phyloP scores from a whole-genome alignment of 2,113 vertebrate species.

The Aldabrachelys gigantea region DNA sequence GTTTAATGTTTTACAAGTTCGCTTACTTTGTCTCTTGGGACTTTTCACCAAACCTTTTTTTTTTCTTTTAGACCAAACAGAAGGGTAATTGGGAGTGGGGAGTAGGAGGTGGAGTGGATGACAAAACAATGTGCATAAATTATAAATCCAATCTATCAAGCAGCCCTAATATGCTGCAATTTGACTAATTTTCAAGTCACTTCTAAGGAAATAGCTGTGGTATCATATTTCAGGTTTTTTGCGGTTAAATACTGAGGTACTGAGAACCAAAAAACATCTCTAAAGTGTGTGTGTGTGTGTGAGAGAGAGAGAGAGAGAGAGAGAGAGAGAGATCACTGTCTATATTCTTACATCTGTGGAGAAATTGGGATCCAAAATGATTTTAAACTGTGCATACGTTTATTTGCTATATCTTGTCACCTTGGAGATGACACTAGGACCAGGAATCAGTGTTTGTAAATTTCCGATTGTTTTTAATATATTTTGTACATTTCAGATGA shows the following conservation, averaged over 20 bases:
- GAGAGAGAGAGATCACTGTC: background rate
- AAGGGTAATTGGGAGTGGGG: too few species aligned
- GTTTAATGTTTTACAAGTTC: background rate
- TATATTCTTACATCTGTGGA: background rate
- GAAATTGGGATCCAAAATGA: background rate
- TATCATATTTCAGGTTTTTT: background rate
- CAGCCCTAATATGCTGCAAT: background rate
- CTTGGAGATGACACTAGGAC: background rate
- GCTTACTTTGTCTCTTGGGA: background rate
- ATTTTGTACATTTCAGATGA: background rate
- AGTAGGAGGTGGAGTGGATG: background rate
- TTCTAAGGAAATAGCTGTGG: background rate
- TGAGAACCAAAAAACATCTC: background rate
- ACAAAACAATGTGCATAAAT: background rate
- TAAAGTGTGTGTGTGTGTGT: background rate
- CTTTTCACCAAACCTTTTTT: background rate
- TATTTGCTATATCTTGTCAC: background rate
- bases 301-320: background rate
- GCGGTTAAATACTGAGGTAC: background rate
- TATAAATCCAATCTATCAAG: background rate
- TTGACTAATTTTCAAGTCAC: background rate
- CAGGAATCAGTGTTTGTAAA: background rate
- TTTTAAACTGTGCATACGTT: background rate
- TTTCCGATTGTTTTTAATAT: accelerated
- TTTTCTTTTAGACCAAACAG: background rate